A percentile compares a stretch with the other conserved stretches of the same genome.
Conservation (phyloP, 23 tunicate genomes). For the Corella eumyota region DNA sequence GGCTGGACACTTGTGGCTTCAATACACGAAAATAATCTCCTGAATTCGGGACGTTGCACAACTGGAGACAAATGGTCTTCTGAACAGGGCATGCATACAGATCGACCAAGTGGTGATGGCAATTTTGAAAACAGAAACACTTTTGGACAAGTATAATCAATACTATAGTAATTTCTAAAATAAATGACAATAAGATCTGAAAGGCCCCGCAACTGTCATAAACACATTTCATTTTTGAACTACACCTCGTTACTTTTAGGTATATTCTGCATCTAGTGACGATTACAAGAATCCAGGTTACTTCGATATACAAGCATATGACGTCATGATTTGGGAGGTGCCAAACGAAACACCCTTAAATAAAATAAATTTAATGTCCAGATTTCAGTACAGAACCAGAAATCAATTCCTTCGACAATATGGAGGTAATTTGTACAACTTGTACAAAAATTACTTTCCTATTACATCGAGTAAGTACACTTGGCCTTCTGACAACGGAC, state of each 20-base stretch:
- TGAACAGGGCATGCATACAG: conserved; percentile 11
- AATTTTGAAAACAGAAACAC: conserved; percentile 14
- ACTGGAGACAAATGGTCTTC: conserved; percentile 24
- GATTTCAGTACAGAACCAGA: conserved; percentile 3
- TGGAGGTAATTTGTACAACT: conserved; percentile 4
- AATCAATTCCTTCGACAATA: conserved; percentile 1
- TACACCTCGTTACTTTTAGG: no score
- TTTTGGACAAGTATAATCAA: conserved; percentile 6
- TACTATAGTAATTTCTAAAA: no score
- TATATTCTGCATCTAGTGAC: conserved; percentile 33
- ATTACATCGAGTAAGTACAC: not conserved
- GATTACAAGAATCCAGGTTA: conserved; percentile 57
- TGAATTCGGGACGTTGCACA: conserved; percentile 4
- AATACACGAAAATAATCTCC: conserved; percentile 4
- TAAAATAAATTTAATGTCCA: not conserved
- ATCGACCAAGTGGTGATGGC: conserved; percentile 4
- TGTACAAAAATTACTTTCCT: conserved; percentile 4
- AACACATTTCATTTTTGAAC: no score
- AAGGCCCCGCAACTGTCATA: no score
- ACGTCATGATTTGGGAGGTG: conserved; percentile 53
- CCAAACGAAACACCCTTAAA: conserved; percentile 14
- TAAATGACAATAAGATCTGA: no score
- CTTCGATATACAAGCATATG: conserved; percentile 28
- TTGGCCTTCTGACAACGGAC: conserved; percentile 5
- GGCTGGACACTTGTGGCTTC: conserved; percentile 5